phyloP scores from a whole-genome alignment of 2,113 vertebrate genomes.

The Corythaixoides concolor region DNA sequence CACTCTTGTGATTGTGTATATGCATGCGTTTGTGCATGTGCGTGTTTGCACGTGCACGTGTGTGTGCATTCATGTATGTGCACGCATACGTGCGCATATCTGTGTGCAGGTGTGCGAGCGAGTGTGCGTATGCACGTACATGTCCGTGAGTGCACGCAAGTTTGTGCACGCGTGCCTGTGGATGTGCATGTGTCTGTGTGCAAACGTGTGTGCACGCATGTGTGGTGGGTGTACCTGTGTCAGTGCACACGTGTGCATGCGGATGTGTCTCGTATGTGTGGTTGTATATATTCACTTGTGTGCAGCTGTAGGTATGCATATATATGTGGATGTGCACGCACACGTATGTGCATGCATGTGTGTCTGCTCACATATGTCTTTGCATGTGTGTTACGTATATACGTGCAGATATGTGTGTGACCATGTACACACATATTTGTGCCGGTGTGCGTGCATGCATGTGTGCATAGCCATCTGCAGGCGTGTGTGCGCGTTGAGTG shows the following conservation, averaged over 20 bases:
- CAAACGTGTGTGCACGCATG: no score
- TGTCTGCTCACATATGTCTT: background rate
- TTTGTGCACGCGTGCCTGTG: background rate
- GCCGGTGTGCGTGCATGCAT: no score
- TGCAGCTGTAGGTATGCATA: background rate
- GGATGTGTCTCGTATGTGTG: no score
- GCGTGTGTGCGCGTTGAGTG: no score
- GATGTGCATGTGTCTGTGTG: background rate
- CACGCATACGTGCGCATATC: background rate
- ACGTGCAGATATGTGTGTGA: no score
- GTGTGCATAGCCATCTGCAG: background rate
- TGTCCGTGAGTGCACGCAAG: background rate
- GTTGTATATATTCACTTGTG: rapidly evolving
- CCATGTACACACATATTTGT: no score
- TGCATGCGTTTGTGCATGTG: no score
- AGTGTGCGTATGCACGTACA: rapidly evolving
- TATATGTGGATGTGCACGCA: no score
- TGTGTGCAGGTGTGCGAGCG: no score
- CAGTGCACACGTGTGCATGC: background rate
- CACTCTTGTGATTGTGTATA: background rate
- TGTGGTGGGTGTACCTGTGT: background rate
- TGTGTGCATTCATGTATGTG: background rate
- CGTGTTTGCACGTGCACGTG: background rate
- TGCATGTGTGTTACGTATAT: no score
- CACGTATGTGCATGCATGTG: no score